A percentile compares a stretch with the other conserved stretches of the same genome.
Conservation (phyloP, 2,113 vertebrate species). For the Tautogolabrus adspersus region DNA sequence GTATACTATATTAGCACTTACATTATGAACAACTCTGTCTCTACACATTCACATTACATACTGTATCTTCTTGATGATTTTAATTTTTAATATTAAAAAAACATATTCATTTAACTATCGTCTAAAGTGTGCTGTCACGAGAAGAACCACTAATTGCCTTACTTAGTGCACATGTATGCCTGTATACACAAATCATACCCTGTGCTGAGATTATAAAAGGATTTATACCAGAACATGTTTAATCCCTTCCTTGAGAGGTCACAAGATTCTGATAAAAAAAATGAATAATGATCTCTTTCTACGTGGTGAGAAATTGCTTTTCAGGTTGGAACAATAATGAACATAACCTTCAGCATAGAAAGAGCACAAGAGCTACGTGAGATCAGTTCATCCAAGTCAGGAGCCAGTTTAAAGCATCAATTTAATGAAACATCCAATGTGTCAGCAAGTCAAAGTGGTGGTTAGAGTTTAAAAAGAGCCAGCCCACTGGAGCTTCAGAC, state of each 20-base stretch:
- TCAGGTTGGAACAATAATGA: constrained; percentile 24
- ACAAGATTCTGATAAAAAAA: constrained; percentile 14
- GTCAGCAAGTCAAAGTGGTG: constrained; percentile 47
- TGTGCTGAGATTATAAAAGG: not conserved
- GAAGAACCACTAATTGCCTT: not conserved
- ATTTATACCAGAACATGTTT: not conserved
- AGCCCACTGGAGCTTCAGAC: constrained; percentile 49
- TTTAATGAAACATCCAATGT: constrained; percentile 72
- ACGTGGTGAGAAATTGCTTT: constrained; percentile 31
- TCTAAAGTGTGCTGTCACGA: not conserved
- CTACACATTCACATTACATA: not conserved
- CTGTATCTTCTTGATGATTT: not conserved
- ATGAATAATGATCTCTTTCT: constrained; percentile 37
- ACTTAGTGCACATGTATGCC: not conserved
- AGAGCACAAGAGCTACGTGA: constrained; percentile 1
- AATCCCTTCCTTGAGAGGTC: not conserved
- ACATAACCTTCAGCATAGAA: constrained; percentile 25
- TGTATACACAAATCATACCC: constrained; percentile 1
- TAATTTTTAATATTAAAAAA: not conserved
- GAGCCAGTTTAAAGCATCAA: constrained; percentile 32
- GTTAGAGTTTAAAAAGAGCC: constrained; percentile 43
- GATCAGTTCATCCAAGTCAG: constrained; percentile 38
- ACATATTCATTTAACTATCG: not conserved
- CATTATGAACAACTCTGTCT: not conserved
- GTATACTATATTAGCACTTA: not conserved